These are phyloP conservation scores for Eclectus roratus DNA, from an alignment of 2,113 vertebrate genomes.

Conservation along the genomic window DNA sequence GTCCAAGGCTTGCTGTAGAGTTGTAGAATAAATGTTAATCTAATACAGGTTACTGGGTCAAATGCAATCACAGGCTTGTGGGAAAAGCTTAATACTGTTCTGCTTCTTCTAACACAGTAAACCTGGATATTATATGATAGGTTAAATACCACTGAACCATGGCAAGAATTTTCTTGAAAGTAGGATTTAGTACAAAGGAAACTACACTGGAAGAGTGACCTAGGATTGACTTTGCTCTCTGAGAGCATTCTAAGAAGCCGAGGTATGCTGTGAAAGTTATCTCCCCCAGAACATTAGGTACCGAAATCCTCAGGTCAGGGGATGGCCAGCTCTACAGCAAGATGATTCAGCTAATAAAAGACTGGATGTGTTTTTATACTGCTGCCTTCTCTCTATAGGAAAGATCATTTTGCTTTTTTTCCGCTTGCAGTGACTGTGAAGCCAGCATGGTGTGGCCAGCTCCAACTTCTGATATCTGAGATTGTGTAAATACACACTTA, in stretches of 20 bases:
- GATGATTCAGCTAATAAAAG: constrained; percentile 62
- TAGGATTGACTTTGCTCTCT: constrained; percentile 79
- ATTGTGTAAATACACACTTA: constrained; percentile 25
- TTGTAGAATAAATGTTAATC: constrained; percentile 89
- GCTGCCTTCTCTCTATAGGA: neutral
- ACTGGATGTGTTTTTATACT: constrained; percentile 6
- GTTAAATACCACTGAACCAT: constrained; percentile 86
- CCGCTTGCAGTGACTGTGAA: neutral
- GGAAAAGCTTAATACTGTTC: constrained; percentile 87
- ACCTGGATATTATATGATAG: constrained; percentile 87
- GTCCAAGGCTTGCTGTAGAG: constrained; percentile 79
- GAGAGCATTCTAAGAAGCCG: constrained; percentile 65
- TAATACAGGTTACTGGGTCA: constrained; percentile 89
- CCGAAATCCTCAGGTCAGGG: constrained; percentile 54
- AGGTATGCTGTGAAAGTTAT: constrained; percentile 69
- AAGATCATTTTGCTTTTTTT: neutral
- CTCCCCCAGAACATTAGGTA: constrained; percentile 55
- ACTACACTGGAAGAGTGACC: constrained; percentile 79
- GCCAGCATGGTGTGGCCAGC: neutral
- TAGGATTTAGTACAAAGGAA: constrained; percentile 84
- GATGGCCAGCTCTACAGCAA: constrained; percentile 22
- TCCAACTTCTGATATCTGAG: constrained; percentile 36
- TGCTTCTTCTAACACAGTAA: constrained; percentile 85
- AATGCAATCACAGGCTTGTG: constrained; percentile 86
- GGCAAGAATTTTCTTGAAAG: constrained; percentile 83